phyloP scores from a whole-genome alignment of 1,140 invertebrate genomes.

The Diuraphis noxia region DNA sequence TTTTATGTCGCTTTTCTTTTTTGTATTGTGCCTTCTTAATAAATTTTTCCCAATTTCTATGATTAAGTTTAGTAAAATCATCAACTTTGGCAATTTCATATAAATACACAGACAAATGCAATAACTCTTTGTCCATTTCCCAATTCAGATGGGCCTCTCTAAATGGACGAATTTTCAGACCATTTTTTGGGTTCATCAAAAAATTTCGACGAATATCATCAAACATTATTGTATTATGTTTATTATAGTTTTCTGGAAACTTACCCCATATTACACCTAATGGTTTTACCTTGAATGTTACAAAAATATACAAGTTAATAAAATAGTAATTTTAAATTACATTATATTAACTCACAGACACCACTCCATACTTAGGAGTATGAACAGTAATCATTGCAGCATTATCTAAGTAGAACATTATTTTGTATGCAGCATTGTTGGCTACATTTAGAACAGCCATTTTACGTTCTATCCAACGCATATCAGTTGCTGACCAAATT shows the following conservation, averaged over 20 bases:
- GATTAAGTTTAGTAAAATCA: slow-evolving; percentile 84
- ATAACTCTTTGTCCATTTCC: slow-evolving; percentile 79
- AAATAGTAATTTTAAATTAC: background rate
- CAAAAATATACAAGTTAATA: slow-evolving; percentile 13
- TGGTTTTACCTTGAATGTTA: slow-evolving; percentile 82
- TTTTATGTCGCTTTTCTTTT: slow-evolving; percentile 52
- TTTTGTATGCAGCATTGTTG: slow-evolving; percentile 83
- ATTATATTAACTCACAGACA: slow-evolving; percentile 69
- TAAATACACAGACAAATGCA: slow-evolving; percentile 83
- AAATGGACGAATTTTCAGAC: slow-evolving; percentile 87
- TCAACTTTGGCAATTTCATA: slow-evolving; percentile 80
- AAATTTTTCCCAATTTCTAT: slow-evolving; percentile 89
- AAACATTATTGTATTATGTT: slow-evolving; percentile 97
- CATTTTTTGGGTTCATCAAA: slow-evolving; percentile 95
- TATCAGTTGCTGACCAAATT: slow-evolving; percentile 94
- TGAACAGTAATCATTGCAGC: slow-evolving; percentile 94
- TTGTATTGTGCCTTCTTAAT: slow-evolving; percentile 58
- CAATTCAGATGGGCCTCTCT: slow-evolving; percentile 87
- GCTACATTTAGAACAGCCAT: slow-evolving; percentile 90
- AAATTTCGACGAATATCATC: slow-evolving; percentile 97
- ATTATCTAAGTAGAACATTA: slow-evolving; percentile 88
- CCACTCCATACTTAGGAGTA: slow-evolving; percentile 84
- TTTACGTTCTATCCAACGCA: slow-evolving; percentile 98
- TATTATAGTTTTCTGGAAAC: slow-evolving; percentile 82
- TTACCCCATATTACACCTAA: slow-evolving; percentile 97